Evolutionary conservation across 2,888 invertebrate genomes (phyloP), one percentile per base, ranked within the genome.

Genomic region (Polydrusus cervinus): DNA sequence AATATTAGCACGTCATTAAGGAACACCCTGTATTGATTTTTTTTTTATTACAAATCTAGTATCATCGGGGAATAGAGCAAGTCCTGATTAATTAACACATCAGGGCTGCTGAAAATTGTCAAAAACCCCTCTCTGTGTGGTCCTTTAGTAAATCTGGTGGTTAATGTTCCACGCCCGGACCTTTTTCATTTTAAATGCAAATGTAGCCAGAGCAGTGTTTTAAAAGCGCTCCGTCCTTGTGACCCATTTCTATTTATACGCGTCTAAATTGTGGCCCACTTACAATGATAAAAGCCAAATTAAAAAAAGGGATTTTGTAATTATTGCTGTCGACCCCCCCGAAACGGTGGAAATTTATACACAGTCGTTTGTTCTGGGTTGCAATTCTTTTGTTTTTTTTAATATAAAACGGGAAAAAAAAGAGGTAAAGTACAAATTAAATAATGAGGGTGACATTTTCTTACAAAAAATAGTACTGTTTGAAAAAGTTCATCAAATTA

Each of bases 221-320:
- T 30, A 53, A 53, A 53, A 53, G 11, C 53, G 8, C 0, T 30
- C 25, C n/a, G 53, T 53, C 20, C 51, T 18, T 51, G 16, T 7
- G 25, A 53, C 53, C 53, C 53, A 8, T n/a, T 53, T 53, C 25
- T 25, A 53, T 53, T 53, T 53, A 53, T 53, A 53, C 30, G 53
- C 30, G 53, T 10, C 18, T 13, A 25, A 53, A 53, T 30, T 30
- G 25, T 53, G 53, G 25, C 30, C 53, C 53, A 25, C 53, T 53
- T 53, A 53, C 53, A n/a, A 30, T 8, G n/a, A 53, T 25, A 25
- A 53, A 53, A n/a, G 53, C 53, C 9, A 53, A 53, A 53, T 53
- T 53, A 25, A 53, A 53, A 51, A 53, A 53, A 53, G 25, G 53
- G 25, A 53, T 30, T 53, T 53, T n/a, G 30, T 53, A 53, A 53